phyloP scores from a whole-genome alignment of 2,113 vertebrate species.

The Corythornis cristatus region DNA sequence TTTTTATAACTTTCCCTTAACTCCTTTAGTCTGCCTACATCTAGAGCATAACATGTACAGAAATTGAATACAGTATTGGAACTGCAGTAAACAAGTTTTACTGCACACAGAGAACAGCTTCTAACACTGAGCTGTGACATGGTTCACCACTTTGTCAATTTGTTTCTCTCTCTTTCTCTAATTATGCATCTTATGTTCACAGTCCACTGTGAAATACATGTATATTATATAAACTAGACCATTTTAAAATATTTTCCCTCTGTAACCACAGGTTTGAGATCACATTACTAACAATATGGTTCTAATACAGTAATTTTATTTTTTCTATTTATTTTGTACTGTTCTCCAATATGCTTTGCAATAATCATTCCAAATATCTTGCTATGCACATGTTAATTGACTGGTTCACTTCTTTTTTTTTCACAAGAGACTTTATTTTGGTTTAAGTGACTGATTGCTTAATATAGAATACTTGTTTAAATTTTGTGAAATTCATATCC shows the following conservation, averaged over 20 bases:
- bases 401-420: neutral
- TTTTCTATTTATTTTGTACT: neutral
- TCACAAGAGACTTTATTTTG: neutral
- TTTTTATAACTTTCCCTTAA: neutral
- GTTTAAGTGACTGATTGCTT: neutral
- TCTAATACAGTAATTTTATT: neutral
- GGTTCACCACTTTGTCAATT: neutral
- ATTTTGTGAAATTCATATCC: neutral
- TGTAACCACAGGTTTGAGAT: neutral
- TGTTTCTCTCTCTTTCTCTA: neutral
- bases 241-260: neutral
- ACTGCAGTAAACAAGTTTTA: neutral
- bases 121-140: neutral
- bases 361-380: conserved; percentile 1
- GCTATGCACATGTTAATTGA: neutral
- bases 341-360: neutral
- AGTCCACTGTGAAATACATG: neutral
- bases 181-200: conserved; percentile 3
- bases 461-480: neutral
- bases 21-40: neutral
- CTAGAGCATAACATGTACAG: neutral
- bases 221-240: neutral
- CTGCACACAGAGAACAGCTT: neutral
- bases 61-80: neutral
- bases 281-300: neutral